Base-by-base conservation (phyloP, 1,140 invertebrate genomes). In the Pseudoatta argentina region DNA sequence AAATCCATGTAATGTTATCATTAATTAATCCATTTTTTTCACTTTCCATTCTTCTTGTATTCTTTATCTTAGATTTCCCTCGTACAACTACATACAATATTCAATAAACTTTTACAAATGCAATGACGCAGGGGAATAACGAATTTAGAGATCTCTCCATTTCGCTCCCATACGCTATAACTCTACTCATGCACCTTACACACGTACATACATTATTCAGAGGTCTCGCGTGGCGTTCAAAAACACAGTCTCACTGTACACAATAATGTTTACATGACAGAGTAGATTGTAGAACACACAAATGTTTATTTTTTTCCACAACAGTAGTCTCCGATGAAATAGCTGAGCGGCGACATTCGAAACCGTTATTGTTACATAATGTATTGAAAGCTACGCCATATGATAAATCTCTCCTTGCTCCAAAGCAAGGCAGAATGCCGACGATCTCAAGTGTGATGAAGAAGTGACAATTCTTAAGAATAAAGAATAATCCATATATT, bases 101-200 rank as follows among this genome's bases (percentile, higher is more conserved):
- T 87, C 53, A 48, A 91, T 91, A 91, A 89, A 91, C 78, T 91
- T 89, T 91, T 91, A 91, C 82, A 91, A 91, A 91, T 91, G 88
- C 86, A 89, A 91, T 91, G 75, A 91, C 59, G 59, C 81, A 55
- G 64, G 39, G 39, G 66, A 87, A 78, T 67, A 87, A 69, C 72
- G 34, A 89, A 67, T 39, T 87, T 78, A 24, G 64, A 75, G 55
- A 66, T 89, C 57, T 55, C 77, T 72, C 55, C 14, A 86, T 30
- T 48, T 66, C 63, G 30, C 51, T 51, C n/a, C 64, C 39, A 1
- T 71, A 48, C 55, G 34, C 51, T 66, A 72, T 30, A 44, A 44
- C 16, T 78, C 66, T 88, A 77, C 24, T 89, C 39, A 88, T 85
- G 76, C 30, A 85, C 34, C 34, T 78, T 90, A 76, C 72, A 86